phyloP scores from a whole-genome alignment of 2,113 vertebrate species.

The Melanotaenia duboulayi region DNA sequence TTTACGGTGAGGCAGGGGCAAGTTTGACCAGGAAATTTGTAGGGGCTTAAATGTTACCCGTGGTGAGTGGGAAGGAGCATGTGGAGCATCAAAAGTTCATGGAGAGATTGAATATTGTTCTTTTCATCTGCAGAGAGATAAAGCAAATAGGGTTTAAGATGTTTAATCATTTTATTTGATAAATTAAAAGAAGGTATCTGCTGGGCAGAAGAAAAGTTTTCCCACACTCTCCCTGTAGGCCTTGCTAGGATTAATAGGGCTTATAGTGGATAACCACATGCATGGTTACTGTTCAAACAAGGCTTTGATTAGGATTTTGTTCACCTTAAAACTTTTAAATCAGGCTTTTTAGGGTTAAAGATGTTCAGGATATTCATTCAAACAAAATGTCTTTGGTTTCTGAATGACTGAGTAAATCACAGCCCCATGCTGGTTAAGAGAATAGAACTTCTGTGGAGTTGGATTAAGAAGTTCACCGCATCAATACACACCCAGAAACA shows the following conservation, averaged over 20 bases:
- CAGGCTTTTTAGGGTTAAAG: neutral
- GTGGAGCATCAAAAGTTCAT: slow-evolving; percentile 63
- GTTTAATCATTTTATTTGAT: slow-evolving; percentile 75
- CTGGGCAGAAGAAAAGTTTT: slow-evolving; percentile 49
- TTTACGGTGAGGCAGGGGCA: slow-evolving; percentile 69
- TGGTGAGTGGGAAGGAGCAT: slow-evolving; percentile 66
- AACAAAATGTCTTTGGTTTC: neutral
- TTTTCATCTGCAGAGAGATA: slow-evolving; percentile 66
- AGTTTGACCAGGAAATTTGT: slow-evolving; percentile 79
- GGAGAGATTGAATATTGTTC: slow-evolving; percentile 68
- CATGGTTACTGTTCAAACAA: slow-evolving; percentile 27
- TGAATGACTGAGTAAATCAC: slow-evolving; percentile 19
- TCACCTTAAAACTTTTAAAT: slow-evolving; percentile 21
- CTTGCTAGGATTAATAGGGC: slow-evolving; percentile 54
- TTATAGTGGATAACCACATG: slow-evolving; percentile 42
- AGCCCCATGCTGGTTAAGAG: neutral
- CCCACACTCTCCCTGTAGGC: slow-evolving; percentile 58
- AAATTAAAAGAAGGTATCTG: slow-evolving; percentile 69
- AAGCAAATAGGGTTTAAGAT: slow-evolving; percentile 60
- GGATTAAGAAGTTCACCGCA: slow-evolving; percentile 15
- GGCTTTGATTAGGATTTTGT: slow-evolving; percentile 3
- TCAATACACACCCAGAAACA: slow-evolving; percentile 2
- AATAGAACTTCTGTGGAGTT: slow-evolving; percentile 9
- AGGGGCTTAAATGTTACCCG: slow-evolving; percentile 71
- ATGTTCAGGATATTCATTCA: slow-evolving; percentile 14